These are phyloP conservation scores for Neoascia interrupta DNA, from an alignment of 2,888 invertebrate genomes.

Conservation along the genomic window DNA sequence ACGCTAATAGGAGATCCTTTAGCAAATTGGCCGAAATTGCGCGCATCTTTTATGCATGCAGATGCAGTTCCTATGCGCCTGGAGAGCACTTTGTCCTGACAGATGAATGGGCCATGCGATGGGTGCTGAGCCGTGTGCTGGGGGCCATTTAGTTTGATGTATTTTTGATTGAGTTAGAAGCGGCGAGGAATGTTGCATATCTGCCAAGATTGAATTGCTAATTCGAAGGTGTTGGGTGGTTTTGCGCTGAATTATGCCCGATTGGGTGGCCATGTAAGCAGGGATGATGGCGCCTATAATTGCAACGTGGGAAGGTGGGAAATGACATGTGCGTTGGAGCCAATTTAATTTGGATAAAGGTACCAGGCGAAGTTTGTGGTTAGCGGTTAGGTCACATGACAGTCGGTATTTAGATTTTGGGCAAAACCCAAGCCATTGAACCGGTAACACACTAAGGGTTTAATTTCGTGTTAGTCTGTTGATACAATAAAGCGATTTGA, in stretches of 20 bases:
- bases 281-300: slow-evolving; percentile 46
- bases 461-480: no score
- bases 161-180: slow-evolving; percentile 67
- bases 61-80: slow-evolving; percentile 41
- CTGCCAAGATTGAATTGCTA: slow-evolving; percentile 66
- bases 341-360: background rate
- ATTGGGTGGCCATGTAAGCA: slow-evolving; percentile 50
- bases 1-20: slow-evolving; percentile 65
- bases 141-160: slow-evolving; percentile 65
- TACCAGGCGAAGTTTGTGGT: no score
- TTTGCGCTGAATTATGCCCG: slow-evolving; percentile 18
- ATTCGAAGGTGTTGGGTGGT: slow-evolving; percentile 42
- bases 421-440: no score
- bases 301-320: slow-evolving; percentile 25
- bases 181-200: slow-evolving; percentile 50
- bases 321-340: background rate
- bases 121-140: no score
- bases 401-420: no score
- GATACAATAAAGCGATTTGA: no score
- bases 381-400: no score
- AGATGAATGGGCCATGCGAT: slow-evolving; percentile 53
- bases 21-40: slow-evolving; percentile 68
- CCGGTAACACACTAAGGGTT: no score
- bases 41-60: slow-evolving; percentile 68
- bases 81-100: slow-evolving; percentile 48